Conservation (phyloP, 2,113 vertebrate species). For the Lepus americanus region DNA sequence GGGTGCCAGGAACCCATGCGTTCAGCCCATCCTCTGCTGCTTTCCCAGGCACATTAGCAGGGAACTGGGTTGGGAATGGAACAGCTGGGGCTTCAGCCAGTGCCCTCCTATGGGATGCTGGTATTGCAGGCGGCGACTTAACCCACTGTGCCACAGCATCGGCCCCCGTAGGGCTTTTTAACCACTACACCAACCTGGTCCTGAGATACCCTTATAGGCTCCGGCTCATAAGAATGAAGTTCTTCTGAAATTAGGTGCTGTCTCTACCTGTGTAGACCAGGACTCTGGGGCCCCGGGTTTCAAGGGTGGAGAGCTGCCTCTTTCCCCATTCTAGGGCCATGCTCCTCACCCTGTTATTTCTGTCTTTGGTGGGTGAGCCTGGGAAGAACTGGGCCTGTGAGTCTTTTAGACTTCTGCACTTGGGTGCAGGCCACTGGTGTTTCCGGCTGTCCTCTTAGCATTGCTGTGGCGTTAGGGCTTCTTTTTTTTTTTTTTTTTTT, state of each 20-base stretch:
- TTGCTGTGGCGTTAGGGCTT: neutral
- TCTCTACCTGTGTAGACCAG: constrained; percentile 21
- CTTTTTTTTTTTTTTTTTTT: neutral
- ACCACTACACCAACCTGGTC: neutral
- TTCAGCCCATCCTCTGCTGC: no score
- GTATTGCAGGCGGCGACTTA: no score
- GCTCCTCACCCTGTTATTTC: neutral
- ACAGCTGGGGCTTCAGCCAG: no score
- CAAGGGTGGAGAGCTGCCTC: constrained; percentile 29
- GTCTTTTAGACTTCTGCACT: constrained; percentile 21
- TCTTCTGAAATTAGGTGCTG: neutral
- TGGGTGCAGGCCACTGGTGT: neutral
- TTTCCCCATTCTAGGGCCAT: neutral
- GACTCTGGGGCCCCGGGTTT: constrained; percentile 39
- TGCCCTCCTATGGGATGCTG: no score
- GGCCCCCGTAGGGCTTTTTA: neutral
- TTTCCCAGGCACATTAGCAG: no score
- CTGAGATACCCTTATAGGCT: neutral
- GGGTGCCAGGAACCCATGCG: no score
- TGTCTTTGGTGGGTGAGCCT: neutral
- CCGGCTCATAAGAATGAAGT: neutral
- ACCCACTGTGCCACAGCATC: no score
- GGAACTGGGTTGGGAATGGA: no score
- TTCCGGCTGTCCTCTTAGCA: neutral
- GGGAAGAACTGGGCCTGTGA: constrained; percentile 38